Evolutionary conservation across 2,797 vertebrate genomes (phyloP), one percentile per base, ranked within the genome.

Genomic region (Poecilia wingei): DNA sequence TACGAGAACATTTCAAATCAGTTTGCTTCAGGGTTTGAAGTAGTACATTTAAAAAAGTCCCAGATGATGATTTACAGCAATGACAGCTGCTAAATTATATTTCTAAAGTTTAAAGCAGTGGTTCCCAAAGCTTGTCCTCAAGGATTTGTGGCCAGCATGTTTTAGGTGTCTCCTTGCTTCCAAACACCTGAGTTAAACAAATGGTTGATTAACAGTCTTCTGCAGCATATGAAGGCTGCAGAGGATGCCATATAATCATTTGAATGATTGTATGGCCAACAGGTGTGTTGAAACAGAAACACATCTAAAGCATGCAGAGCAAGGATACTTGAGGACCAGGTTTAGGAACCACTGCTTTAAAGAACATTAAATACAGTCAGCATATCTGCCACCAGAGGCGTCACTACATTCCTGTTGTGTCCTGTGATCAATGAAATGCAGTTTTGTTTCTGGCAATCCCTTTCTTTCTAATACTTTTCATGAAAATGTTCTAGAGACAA

Each of bases 21-120:
- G 51, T 74, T 51, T 80, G 68, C 75, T 73, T 82, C 61, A 1
- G n/a, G 57, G 79, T 83, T 84, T 66, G 72, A 79, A 84, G 83
- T 77, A 68, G 41, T 84, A 76, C 45, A 31, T 57, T 79, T 46
- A 75, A 77, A 68, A 85, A 74, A 82, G 80, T 93, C 73, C 61
- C 82, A 87, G 87, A 90, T 88, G 79, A 89, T 79, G 64, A 73
- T 86, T 90, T 73, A 82, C 78, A 85, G 83, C 45, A 81, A 74
- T 77, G 43, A 72, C 77, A 69, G 47, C 59, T 74, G 69, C 78
- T 79, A 87, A 25, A 53, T 53, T 53, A 53, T 53, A 53, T 53
- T 53, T 53, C 20, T 25, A 3, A 22, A 51, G 49, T 22, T 53
- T 53, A 53, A 53, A 53, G 49, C 7, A 53, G 49, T 25, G 7